A percentile compares a stretch with the other conserved stretches of the same genome.
These are phyloP conservation scores for Oreohelix idahoensis DNA, from an alignment of 1,140 invertebrate genomes.

Conservation along the genomic window DNA sequence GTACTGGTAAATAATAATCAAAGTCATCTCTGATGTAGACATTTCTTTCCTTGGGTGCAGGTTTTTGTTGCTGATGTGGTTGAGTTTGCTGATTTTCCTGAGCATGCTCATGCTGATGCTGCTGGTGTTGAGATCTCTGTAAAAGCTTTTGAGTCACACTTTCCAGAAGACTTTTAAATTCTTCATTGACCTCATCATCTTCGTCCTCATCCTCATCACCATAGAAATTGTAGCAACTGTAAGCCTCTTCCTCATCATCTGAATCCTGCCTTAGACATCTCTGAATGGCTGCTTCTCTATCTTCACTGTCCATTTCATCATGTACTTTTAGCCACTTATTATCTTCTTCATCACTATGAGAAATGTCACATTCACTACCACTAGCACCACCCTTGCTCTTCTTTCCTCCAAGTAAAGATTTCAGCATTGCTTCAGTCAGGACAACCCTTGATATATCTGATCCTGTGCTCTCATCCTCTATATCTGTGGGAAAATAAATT, in stretches of 20 bases:
- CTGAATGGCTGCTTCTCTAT: conserved; percentile 38
- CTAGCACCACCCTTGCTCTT: not conserved
- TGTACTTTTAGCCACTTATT: conserved; percentile 18
- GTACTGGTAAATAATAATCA: not conserved
- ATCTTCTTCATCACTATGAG: conserved; percentile 31
- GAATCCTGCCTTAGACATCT: conserved; percentile 38
- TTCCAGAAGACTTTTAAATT: conserved; percentile 22
- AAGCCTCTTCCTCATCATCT: conserved; percentile 43
- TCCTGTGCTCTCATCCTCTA: not conserved
- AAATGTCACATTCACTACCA: conserved; percentile 5
- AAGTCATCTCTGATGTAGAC: conserved; percentile 21
- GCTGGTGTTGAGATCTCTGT: not conserved
- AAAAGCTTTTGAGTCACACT: conserved; percentile 22
- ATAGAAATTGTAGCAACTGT: conserved; percentile 39
- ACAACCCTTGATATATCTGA: not conserved
- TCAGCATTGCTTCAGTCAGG: not conserved
- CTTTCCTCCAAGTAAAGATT: not conserved
- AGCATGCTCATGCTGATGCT: not conserved
- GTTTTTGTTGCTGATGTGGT: not conserved
- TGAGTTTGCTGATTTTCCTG: not conserved
- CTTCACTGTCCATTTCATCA: conserved; percentile 10
- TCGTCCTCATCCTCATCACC: conserved; percentile 20
- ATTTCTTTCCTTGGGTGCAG: not conserved
- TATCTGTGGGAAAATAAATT: not conserved
- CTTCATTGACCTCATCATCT: conserved; percentile 8